Conservation (phyloP, 37 sponge, comb jelly and placozoan genomes). For the Geodia barretti region DNA sequence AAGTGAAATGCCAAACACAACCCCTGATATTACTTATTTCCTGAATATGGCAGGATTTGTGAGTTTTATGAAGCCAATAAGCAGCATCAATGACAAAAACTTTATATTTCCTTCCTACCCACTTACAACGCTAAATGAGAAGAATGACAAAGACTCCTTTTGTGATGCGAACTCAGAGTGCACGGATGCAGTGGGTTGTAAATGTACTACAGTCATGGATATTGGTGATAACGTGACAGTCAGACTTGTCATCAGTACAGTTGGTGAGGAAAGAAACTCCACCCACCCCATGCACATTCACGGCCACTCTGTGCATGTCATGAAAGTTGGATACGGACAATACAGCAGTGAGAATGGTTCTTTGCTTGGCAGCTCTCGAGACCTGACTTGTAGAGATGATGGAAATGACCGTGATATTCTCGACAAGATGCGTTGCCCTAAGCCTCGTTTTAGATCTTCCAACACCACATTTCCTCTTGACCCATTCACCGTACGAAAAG, state of each 20-base stretch:
- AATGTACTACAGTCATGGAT: neutral
- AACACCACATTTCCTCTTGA: too few relatives aligned
- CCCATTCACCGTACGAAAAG: slow-evolving; percentile 65
- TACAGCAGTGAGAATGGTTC: slow-evolving; percentile 10
- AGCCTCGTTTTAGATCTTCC: slow-evolving; percentile 3
- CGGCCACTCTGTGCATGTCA: slow-evolving; percentile 63
- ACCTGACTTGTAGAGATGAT: slow-evolving; percentile 35
- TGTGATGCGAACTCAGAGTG: neutral
- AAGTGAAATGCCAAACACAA: neutral
- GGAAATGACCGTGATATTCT: neutral
- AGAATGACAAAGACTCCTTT: slow-evolving; percentile 9
- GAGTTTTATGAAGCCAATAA: slow-evolving; percentile 32
- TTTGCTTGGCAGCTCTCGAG: neutral
- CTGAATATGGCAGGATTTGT: slow-evolving; percentile 78
- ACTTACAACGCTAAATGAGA: slow-evolving; percentile 9
- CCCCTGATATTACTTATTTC: slow-evolving; percentile 38
- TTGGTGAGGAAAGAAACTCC: neutral
- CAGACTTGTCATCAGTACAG: slow-evolving; percentile 24
- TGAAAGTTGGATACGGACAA: slow-evolving; percentile 57
- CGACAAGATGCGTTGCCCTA: neutral
- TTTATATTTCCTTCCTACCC: slow-evolving; percentile 60
- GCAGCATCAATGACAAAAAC: slow-evolving; percentile 74
- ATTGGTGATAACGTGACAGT: neutral
- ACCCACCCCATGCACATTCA: slow-evolving; percentile 79
- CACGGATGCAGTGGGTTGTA: neutral